Evolutionary conservation across 2,888 invertebrate genomes (phyloP).

Genomic region (Zeuzera pyrina): DNA sequence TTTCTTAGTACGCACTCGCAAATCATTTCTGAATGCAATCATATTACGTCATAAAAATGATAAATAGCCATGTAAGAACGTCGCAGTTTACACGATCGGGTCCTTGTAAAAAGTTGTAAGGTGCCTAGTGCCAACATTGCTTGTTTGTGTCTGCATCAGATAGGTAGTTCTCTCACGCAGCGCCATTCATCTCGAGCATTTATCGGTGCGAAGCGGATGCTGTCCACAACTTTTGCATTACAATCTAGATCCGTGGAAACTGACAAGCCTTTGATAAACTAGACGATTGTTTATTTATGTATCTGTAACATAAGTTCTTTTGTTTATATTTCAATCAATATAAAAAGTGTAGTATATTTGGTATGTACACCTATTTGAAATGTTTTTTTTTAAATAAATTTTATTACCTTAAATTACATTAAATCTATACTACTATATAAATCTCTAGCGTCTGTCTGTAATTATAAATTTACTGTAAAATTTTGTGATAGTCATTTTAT

Average conservation of each 20-base stretch:
- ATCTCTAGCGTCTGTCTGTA: no score
- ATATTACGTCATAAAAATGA: constrained; percentile 66
- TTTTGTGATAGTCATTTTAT: no score
- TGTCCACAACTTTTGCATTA: constrained; percentile 32
- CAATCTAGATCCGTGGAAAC: constrained; percentile 24
- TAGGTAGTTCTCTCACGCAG: constrained; percentile 54
- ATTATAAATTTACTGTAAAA: no score
- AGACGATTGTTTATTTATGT: no score
- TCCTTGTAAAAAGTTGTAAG: constrained; percentile 33
- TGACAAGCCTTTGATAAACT: no score
- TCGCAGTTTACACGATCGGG: constrained; percentile 38
- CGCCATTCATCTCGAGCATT: constrained; percentile 52
- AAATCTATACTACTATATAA: no score
- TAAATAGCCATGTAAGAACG: constrained; percentile 49
- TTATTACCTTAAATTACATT: no score
- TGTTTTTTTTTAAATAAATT: no score
- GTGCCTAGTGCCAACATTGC: constrained; percentile 22
- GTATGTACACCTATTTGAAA: no score
- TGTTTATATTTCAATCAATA: no score
- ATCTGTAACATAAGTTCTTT: no score
- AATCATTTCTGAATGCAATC: constrained; percentile 36
- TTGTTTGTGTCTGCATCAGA: constrained; percentile 48
- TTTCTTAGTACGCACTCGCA: constrained; percentile 10
- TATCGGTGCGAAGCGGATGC: constrained; percentile 52
- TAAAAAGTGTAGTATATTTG: no score